Evolutionary conservation across 2,888 invertebrate species (phyloP), one percentile per base, ranked within the genome.

Genomic region (Dolichopus griseipennis): DNA sequence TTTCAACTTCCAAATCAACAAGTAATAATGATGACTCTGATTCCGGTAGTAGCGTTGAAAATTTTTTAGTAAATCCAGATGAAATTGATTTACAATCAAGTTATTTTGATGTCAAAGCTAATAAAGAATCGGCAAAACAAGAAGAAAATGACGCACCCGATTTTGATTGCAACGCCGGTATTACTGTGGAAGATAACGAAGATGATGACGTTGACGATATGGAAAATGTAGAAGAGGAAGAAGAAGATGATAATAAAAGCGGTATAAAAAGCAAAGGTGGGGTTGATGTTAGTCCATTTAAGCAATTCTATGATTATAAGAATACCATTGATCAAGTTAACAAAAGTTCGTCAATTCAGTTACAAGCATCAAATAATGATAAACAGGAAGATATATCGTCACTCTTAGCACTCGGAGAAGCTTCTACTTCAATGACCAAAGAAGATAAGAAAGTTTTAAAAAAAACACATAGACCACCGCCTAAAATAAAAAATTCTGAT

Each of bases 321-420:
- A 83, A 81, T 65, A 84, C 84, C 78, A 77, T 89, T 70, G 88
- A 88, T 76, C 84, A 86, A 75, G 85, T 86, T 12, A 87, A 86
- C 77, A 83, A 83, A 68, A 82, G 68, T 83, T n/a, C n/a, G 41
- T 76, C 86, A 37, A 80, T 64, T 34, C 21, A 67, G 64, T 15
- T 61, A 67, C 41, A 61, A 67, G 8, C 62, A 64, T 22, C 2
- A 63, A 33, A 43, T 41, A 12, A 34, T 34, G 37, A 27, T 8
- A 41, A n/a, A 33, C 9, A 20, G n/a, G 61, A 83, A 69, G 84
- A 89, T 82, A 85, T 90, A 21, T 84, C 84, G 66, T 85, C 88
- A 75, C 78, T 91, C 68, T 80, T 91, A 71, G 87, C 88, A 70
- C 82, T 86, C 74, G 90, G 90, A 69, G 90, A 90, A 81, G 81